These are phyloP conservation scores for Hydrotaea diabolus DNA, from an alignment of 2,888 invertebrate species.

Conservation along the genomic window DNA sequence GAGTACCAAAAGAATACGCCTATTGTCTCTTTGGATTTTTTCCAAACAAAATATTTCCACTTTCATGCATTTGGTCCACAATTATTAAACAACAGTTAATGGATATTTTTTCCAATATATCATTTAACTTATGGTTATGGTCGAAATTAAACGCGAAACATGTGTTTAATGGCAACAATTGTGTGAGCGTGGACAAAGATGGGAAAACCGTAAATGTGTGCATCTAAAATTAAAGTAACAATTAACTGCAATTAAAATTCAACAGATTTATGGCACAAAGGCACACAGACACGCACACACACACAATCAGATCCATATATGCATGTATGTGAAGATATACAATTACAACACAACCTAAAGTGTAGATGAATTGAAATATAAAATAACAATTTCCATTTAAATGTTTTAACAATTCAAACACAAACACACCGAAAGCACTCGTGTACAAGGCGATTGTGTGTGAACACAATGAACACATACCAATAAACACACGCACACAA, in stretches of 20 bases:
- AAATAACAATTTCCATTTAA: conserved; percentile 20
- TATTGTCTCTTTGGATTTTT: too few relatives aligned
- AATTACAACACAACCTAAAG: background rate
- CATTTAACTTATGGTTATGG: conserved; percentile 9
- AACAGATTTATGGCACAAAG: conserved; percentile 39
- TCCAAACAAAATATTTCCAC: background rate
- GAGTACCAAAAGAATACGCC: too few relatives aligned
- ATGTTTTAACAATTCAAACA: conserved; percentile 25
- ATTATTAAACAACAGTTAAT: conserved; percentile 6
- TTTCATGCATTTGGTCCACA: background rate
- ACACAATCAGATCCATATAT: background rate
- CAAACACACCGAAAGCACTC: background rate
- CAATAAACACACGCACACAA: background rate
- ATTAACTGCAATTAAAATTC: conserved; percentile 62
- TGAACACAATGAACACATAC: background rate
- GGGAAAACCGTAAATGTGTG: conserved; percentile 7
- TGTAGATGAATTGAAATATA: conserved; percentile 23
- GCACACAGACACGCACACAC: background rate
- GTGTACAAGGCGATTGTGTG: background rate
- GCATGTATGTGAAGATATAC: too few relatives aligned
- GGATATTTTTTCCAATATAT: background rate
- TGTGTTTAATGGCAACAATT: background rate
- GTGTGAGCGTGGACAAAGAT: conserved; percentile 1
- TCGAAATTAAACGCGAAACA: background rate
- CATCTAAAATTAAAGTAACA: conserved; percentile 36